Percentiles rank a stretch among this genome's conserved stretches.
phyloP scores from a whole-genome alignment of 1,140 invertebrate genomes.

The Bilobella aurantiaca region DNA sequence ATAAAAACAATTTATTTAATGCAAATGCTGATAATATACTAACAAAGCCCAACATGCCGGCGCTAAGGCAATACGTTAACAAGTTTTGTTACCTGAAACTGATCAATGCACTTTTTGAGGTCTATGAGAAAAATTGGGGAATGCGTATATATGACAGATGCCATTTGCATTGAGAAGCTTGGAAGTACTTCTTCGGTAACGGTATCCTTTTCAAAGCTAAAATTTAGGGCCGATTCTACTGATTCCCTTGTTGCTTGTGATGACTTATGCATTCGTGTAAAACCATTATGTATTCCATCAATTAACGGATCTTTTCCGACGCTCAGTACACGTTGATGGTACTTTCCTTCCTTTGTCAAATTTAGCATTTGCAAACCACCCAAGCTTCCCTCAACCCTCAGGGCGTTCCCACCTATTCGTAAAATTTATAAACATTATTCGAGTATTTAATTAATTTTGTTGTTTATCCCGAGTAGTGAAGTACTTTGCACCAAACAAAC shows the following conservation, averaged over 20 bases:
- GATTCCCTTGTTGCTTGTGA: not conserved
- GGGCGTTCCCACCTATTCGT: conserved; percentile 40
- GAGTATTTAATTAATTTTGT: too few species aligned
- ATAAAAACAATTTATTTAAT: too few species aligned
- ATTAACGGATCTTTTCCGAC: conserved; percentile 57
- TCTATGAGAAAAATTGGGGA: conserved; percentile 76
- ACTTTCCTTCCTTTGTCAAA: conserved; percentile 68
- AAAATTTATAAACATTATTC: too few species aligned
- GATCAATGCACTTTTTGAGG: conserved; percentile 42
- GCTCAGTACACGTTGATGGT: conserved; percentile 60
- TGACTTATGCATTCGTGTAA: not conserved
- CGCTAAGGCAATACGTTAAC: too few species aligned
- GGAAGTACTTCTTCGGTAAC: conserved; percentile 38
- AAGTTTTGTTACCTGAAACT: conserved; percentile 34
- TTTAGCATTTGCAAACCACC: conserved; percentile 81
- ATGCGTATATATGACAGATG: conserved; percentile 87
- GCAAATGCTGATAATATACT: too few species aligned
- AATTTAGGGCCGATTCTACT: conserved; percentile 5
- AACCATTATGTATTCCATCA: not conserved
- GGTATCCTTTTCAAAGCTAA: not conserved
- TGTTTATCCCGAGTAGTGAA: too few species aligned
- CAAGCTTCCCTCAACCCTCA: conserved; percentile 68
- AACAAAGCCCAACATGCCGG: too few species aligned
- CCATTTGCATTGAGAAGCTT: conserved; percentile 58
- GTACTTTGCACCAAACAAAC: conserved; percentile 5